Evolutionary conservation across 30 jellyfish, hydroid and myxozoan species (phyloP), one percentile per base, ranked within the genome.

Genomic region (Chrysaora quinquecirrha): DNA sequence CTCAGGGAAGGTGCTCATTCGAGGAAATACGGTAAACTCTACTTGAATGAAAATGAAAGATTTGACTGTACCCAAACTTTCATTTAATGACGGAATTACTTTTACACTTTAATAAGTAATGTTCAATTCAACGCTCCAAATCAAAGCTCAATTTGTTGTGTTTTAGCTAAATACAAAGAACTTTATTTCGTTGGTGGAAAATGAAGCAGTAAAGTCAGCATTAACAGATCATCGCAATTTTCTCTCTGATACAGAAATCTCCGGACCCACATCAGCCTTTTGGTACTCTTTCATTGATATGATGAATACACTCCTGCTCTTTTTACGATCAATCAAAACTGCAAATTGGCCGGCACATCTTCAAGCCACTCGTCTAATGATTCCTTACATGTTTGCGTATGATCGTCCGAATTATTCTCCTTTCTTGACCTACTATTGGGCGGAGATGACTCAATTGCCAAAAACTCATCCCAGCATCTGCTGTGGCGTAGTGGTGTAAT

Each of bases 361-460:
- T 2, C 34, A 75, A 1, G 79, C 79, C 11, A 75, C 87, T 10
- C 35, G 46, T 16, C 49, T 1, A 12, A 75, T 75, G 87, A 24
- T 75, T 1, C 87, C 87, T 48, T 75, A 30, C 35, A 48, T 75
- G 75, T 75, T 75, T 32, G 76, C 78, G n/a, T 75, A 75, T 30
- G 87, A 75, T 33, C 24, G 87, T 14, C 87, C 79, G 33, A 75
- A 75, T 48, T 75, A 75, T 23, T 75, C 87, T 9, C 50, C 81
- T 1, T 54, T 48, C 78, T 48, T 48, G 78, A 48, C 78, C 1
- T 48, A 3, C 78, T 75, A 75, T 32, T 75, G 87, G 87, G 60
- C 60, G 30, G 60, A 73, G 52, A 35, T 73, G 85, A 16, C 14
- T 4, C 22, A 73, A 3, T 27, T 73, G 12, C 76, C 75, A 11